Conservation (phyloP, 2,113 vertebrate genomes). For the Otocyon megalotis region DNA sequence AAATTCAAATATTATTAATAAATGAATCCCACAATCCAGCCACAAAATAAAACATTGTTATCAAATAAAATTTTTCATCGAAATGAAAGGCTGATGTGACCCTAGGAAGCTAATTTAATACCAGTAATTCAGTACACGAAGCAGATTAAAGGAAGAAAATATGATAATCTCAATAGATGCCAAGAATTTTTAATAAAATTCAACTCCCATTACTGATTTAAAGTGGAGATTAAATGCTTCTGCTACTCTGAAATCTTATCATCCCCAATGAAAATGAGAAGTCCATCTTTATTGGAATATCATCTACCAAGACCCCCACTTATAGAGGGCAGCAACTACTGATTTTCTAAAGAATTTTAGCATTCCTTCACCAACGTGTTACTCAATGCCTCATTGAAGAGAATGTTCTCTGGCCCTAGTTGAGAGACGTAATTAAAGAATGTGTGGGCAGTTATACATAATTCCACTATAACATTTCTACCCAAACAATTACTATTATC, state of each 20-base stretch:
- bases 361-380: background rate
- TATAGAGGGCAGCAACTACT: background rate
- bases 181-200: constrained; percentile 57
- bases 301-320: background rate
- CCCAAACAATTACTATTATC: constrained; percentile 3
- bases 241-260: background rate
- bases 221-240: constrained; percentile 15
- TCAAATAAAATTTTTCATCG: constrained; percentile 35
- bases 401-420: background rate
- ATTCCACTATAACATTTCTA: constrained; percentile 9
- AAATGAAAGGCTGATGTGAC: constrained; percentile 31
- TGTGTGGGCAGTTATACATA: background rate
- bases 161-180: constrained; percentile 3
- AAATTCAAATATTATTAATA: constrained; percentile 60
- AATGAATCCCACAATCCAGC: background rate
- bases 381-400: background rate
- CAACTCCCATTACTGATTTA: background rate
- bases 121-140: constrained; percentile 15
- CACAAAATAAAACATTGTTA: constrained; percentile 50
- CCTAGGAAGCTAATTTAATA: background rate
- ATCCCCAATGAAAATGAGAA: background rate
- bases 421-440: constrained; percentile 24
- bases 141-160: constrained; percentile 50
- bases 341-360: background rate
- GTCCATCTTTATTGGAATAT: background rate